Conservation (phyloP, 2,888 invertebrate species). For the Apodemia mormo region DNA sequence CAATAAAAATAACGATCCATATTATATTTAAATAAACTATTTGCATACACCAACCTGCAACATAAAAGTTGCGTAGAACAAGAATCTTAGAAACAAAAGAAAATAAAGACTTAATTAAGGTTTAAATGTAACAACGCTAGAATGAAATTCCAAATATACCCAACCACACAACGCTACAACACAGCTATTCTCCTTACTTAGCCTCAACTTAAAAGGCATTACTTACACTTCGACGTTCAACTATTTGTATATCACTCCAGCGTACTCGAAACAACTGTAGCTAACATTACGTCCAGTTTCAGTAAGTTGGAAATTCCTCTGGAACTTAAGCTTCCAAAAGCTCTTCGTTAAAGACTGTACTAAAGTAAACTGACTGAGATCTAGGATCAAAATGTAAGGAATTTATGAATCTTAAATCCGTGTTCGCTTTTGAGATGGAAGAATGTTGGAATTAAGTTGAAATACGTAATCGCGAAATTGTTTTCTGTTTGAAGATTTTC, state of each 20-base stretch:
- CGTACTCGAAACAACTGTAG: constrained; percentile 16
- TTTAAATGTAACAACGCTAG: neutral
- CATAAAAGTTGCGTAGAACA: no score
- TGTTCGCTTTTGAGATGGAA: neutral
- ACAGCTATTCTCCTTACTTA: neutral
- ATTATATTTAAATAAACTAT: no score
- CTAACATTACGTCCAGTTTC: constrained; percentile 6
- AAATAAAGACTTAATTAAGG: no score
- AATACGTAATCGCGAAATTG: neutral
- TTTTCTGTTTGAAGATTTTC: neutral
- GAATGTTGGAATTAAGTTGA: neutral
- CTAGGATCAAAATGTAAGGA: constrained; percentile 4
- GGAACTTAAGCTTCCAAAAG: constrained; percentile 12
- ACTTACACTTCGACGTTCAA: constrained; percentile 5
- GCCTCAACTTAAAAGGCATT: neutral
- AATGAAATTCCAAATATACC: neutral
- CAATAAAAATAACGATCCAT: no score
- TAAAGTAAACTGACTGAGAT: neutral
- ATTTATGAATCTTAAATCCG: constrained; percentile 2
- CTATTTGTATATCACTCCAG: constrained; percentile 3
- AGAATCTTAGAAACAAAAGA: no score
- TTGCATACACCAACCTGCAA: no score
- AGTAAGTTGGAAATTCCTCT: constrained; percentile 6
- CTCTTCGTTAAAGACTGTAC: constrained; percentile 5
- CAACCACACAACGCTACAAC: neutral